Conservation (phyloP, 1,140 invertebrate genomes). For the Drosophila busckii region DNA sequence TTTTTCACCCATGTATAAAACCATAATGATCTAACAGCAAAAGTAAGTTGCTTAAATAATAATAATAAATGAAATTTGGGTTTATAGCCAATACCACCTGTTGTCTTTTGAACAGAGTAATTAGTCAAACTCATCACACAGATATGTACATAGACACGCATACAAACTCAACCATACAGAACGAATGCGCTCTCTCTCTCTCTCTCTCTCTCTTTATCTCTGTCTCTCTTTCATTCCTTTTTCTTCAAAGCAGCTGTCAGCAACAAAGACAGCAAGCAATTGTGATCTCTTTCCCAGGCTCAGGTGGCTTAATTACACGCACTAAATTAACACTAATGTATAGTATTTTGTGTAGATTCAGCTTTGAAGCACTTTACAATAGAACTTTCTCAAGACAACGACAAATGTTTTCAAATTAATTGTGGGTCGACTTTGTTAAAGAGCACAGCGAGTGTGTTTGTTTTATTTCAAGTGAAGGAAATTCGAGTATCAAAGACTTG, state of each 20-base stretch:
- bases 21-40: too few relatives aligned
- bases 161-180: constrained; percentile 53
- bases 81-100: too few relatives aligned
- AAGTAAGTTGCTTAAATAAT: too few relatives aligned
- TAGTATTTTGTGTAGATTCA: constrained; percentile 29
- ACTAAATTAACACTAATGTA: constrained; percentile 60
- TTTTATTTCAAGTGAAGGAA: constrained; percentile 28
- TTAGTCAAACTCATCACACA: constrained; percentile 66
- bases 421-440: constrained; percentile 9
- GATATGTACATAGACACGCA: constrained; percentile 37
- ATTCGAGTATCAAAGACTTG: constrained; percentile 30
- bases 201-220: too few relatives aligned
- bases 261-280: constrained; percentile 13
- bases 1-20: not conserved
- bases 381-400: constrained; percentile 6
- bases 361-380: constrained; percentile 22
- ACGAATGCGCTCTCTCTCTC: constrained; percentile 58
- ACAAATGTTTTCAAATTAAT: constrained; percentile 40
- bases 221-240: too few relatives aligned
- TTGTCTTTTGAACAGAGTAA: constrained; percentile 42
- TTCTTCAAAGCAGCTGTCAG: constrained; percentile 28
- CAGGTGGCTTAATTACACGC: constrained; percentile 41
- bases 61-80: too few relatives aligned
- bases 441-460: too few relatives aligned
- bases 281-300: constrained; percentile 18